Percentiles rank a stretch among this genome's conserved stretches.
phyloP scores from a whole-genome alignment of 2,888 invertebrate species.

The Phasia obesa region DNA sequence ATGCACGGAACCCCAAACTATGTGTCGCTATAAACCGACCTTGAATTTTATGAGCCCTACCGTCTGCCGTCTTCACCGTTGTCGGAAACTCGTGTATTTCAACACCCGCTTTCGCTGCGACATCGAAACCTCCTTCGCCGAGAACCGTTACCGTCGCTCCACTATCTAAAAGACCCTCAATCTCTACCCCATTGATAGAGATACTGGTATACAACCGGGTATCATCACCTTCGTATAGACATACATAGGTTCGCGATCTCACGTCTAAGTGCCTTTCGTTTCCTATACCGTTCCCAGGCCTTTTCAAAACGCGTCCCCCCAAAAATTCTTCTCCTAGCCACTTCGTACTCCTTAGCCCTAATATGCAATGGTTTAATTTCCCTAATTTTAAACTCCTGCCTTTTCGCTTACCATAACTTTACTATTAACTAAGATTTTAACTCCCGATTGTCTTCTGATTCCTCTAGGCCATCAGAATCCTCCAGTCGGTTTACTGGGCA shows the following conservation, averaged over 20 bases:
- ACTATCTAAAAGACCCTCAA: slow-evolving; percentile 23
- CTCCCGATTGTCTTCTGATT: no score
- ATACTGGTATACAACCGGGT: slow-evolving; percentile 4
- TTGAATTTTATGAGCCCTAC: background rate
- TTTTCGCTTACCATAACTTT: no score
- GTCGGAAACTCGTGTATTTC: background rate
- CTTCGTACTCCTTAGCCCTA: no score
- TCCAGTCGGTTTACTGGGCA: no score
- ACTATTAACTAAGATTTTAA: no score
- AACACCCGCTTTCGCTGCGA: background rate
- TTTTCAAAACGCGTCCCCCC: background rate
- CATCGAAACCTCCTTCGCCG: slow-evolving; percentile 17
- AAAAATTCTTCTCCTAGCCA: no score
- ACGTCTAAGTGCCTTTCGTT: background rate
- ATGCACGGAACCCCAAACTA: no score
- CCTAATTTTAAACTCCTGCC: no score
- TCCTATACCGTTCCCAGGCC: background rate
- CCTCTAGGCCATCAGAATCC: no score
- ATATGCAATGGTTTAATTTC: no score
- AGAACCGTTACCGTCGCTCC: slow-evolving; percentile 32
- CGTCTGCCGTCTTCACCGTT: slow-evolving; percentile 17
- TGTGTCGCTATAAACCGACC: slow-evolving; percentile 35
- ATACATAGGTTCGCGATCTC: background rate
- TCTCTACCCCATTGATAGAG: background rate
- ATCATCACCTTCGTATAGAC: background rate